Base-by-base conservation (phyloP, 2,113 vertebrate genomes). In the Alexandromys fortis region DNA sequence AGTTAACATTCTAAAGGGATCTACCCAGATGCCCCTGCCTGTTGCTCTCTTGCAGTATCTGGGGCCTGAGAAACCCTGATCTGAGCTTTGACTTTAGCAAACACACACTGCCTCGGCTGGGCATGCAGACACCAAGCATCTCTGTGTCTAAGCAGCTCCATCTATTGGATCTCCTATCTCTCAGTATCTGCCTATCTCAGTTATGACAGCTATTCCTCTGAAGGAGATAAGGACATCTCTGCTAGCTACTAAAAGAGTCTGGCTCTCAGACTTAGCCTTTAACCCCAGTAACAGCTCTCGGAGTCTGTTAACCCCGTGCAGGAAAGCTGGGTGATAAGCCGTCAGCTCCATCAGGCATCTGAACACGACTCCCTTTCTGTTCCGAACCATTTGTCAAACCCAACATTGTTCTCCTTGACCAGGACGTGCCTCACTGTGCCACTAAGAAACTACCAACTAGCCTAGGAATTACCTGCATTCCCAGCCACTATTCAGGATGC, bases 211-310 rank as follows among this genome's bases (percentile, higher is more conserved):
- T 91, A 33, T 75, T 47, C 75, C 63, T 70, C 4, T 77, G 49
- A 92, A 89, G 86, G 68, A 91, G 68, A 78, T 91, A 93, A 91
- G 47, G 30, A 9, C 24, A 33, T 68, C 77, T 85, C n/a, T 21
- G 76, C 70, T 92, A 94, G n/a, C 79, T 90, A 70, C 45, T 94
- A 65, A 72, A 86, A 79, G 81, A 89, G 58, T 72, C 61, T 61
- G 72, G 65, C 76, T 94, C 35, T 78, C 11, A 52, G 26, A 55
- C 28, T 70, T 78, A 61, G 72, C 49, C 87, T 94, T 89, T 91
- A n/a, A 78, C 45, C 87, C 81, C 47, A 26, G 85, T 61, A 78
- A 86, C 55, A 86, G 49, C 28, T 24, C 70, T 76, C 42, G 58
- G 70, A 72, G 77, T 95, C 77, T 63, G 2, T 65, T 55, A 28